Conservation (phyloP, 1,140 invertebrate genomes). For the Gryllus bimaculatus region DNA sequence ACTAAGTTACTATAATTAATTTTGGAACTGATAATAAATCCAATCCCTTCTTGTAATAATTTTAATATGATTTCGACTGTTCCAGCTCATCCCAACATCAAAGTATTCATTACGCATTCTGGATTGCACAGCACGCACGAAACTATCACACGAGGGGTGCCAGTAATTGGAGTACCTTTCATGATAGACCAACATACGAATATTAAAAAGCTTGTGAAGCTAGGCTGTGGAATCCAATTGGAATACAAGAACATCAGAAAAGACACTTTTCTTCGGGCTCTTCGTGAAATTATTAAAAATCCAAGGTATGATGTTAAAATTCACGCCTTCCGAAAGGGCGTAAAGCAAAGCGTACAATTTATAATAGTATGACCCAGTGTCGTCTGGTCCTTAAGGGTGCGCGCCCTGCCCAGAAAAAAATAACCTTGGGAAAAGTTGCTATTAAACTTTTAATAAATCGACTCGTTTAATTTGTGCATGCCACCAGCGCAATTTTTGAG, state of each 20-base stretch:
- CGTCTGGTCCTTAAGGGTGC: too few species aligned
- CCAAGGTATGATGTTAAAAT: not conserved
- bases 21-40: too few species aligned
- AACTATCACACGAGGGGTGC: constrained; percentile 25
- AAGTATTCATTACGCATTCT: constrained; percentile 36
- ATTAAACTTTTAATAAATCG: too few species aligned
- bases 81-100: constrained; percentile 28
- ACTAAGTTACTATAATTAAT: too few species aligned
- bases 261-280: not conserved
- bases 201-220: constrained; percentile 29
- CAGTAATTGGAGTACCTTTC: constrained; percentile 30
- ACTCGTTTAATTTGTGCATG: too few species aligned
- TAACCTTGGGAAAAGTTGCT: too few species aligned
- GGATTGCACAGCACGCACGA: constrained; percentile 35
- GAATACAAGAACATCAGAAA: not conserved
- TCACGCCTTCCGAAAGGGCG: too few species aligned
- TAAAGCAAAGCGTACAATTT: too few species aligned
- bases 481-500: too few species aligned
- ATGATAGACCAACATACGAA: constrained; percentile 36
- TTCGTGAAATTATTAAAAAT: not conserved
- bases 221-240: constrained; percentile 13
- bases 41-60: too few species aligned
- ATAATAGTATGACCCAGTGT: too few species aligned
- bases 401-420: too few species aligned
- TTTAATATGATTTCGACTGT: constrained; percentile 23